Base-by-base conservation (phyloP, 2,113 vertebrate genomes). In the Eubucco bourcierii region DNA sequence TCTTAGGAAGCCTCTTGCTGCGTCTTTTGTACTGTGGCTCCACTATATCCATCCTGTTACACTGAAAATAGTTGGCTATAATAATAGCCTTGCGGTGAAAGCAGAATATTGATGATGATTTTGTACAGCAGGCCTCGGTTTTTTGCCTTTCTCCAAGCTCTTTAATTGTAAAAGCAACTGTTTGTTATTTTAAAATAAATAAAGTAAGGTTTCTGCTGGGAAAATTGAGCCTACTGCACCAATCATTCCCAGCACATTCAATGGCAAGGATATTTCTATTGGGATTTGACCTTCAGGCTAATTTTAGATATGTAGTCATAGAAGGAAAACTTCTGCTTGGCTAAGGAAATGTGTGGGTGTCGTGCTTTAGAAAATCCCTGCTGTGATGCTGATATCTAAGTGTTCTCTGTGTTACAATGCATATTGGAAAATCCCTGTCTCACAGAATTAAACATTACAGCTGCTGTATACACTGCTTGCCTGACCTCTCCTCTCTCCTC, bases 261-360 rank as follows among this genome's bases (percentile, higher is more conserved):
- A 20, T 86, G 88, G 80, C 84, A 83, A 91, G 86, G 83, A 34
- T 90, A 44, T 90, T 90, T 91, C 92, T 88, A 46, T 84, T 95
- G 89, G 93, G 87, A 92, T 87, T 87, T 95, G 95, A 96, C 95
- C 96, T 95, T 95, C 93, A 79, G 84, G 70, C 95, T 90, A 34
- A 96, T 93, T 93, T 86, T 87, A 92, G 93, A 73, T 68, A 25
- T 50, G 37, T 81, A 79, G 68, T 88, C 87, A 31, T 29, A 56
- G 81, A 89, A 90, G 80, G 81, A 95, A 95, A 91, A 84, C 92
- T 96, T 96, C 65, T 95, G 23, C 80, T 96, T 95, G 82, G 86
- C 94, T 84, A 87, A 95, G 87, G 94, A 95, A 95, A 78, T 53
- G 60, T 80, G 94, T 90, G 73, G 88, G 90, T 76, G 88, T 93